Evolutionary conservation across 2,797 vertebrate species (phyloP), one percentile per base, ranked within the genome.

Genomic region (Graptemys geographica): DNA sequence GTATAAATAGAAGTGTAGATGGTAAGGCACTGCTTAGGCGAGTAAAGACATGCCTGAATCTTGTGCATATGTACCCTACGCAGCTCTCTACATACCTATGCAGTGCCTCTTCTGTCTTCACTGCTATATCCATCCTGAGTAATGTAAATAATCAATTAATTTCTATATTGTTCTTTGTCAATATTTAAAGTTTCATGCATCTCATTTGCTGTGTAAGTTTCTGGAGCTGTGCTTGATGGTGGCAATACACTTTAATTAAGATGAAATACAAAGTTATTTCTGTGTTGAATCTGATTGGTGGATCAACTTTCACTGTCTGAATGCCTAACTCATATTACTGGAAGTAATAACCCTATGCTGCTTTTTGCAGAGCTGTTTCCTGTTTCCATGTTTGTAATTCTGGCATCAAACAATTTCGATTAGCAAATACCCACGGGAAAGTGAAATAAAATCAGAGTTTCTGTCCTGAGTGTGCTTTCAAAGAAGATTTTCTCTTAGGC

Each of bases 401-500:
- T 95, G 92, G 76, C 74, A 88, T 79, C 13, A 69, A 62, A 93
- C 88, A 93, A 82, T 52, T 3, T 78, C 93, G 78, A 41, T 52
- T 19, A 90, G 83, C 84, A 88, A 93, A 96, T 62, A 74, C 59
- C 55, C 55, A 57, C 33, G 33, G 19, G 85, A 83, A 87, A 93
- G n/a, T 83, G 31, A 3, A 11, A 96, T 97, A 69, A 97, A 94
- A 94, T 92, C 19, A 83, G 79, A 90, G 51, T 93, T 76, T 90
- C 79, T 96, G 65, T 94, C 72, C 65, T 95, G 81, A 90, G 25
- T 76, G 59, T 85, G 90, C 74, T 96, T 96, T 93, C 59, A 96
- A 93, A 94, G 3, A 94, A 86, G 9, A 93, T 96, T 95, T 90
- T 97, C 5, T 95, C 85, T 89, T 94, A 90, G 62, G 53, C 76